Percentiles rank a stretch among this genome's conserved stretches.
These are phyloP conservation scores for Gallinago nigripennis DNA, from an alignment of 2,797 vertebrate species.

Conservation along the genomic window DNA sequence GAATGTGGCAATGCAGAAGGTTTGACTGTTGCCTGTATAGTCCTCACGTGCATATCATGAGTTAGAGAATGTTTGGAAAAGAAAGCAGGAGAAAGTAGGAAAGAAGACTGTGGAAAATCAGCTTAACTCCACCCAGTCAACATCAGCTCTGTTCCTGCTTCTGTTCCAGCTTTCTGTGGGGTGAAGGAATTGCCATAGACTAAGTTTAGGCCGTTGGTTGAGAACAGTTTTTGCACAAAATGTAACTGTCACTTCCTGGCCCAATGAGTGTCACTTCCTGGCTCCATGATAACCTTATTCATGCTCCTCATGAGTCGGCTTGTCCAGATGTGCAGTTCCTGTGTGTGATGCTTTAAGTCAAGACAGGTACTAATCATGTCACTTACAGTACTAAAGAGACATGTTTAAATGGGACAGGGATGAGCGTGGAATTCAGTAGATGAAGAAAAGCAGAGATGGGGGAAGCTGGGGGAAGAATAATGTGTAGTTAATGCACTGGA, in stretches of 20 bases:
- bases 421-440: background rate
- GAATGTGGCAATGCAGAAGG: background rate
- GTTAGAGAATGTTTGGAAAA: background rate
- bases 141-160: background rate
- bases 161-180: background rate
- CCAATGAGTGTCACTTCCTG: background rate
- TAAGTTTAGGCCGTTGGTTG: background rate
- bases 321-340: background rate
- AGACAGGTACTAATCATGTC: background rate
- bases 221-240: background rate
- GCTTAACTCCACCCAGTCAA: background rate
- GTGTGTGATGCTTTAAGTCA: background rate
- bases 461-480: background rate
- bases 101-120: background rate
- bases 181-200: background rate
- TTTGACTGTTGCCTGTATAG: background rate
- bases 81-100: background rate
- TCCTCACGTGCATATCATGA: background rate
- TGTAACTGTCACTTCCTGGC: background rate
- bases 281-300: background rate
- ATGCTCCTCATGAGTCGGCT: fast-evolving
- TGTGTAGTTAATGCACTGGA: background rate
- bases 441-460: background rate
- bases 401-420: background rate
- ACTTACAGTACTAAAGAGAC: background rate